A percentile compares a stretch with the other conserved stretches of the same genome.
These are phyloP conservation scores for Hydropsyche betteni DNA, from an alignment of 2,888 invertebrate genomes.

Conservation along the genomic window DNA sequence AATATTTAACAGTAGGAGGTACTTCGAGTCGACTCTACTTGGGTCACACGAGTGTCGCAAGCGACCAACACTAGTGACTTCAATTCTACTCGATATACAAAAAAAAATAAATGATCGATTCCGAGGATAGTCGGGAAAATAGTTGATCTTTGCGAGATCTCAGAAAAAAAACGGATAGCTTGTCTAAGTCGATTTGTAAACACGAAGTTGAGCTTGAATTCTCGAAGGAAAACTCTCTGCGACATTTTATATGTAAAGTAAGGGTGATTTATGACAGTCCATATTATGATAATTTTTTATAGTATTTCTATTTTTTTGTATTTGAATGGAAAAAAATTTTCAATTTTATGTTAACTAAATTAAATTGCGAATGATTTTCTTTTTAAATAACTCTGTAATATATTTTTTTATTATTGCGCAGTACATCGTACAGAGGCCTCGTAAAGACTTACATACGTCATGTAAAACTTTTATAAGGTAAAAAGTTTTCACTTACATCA, in stretches of 20 bases:
- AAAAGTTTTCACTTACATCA: constrained; percentile 21
- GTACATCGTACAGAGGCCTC: not conserved
- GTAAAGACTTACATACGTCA: constrained; percentile 16
- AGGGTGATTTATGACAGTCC: too few species aligned
- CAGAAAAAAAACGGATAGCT: too few species aligned
- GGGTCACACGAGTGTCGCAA: constrained; percentile 38
- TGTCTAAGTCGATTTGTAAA: too few species aligned
- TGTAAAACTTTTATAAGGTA: constrained; percentile 15
- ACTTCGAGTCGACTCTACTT: constrained; percentile 19
- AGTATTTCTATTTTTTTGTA: too few species aligned
- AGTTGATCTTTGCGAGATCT: too few species aligned
- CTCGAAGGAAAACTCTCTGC: not conserved
- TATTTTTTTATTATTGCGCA: not conserved
- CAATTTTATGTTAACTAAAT: too few species aligned
- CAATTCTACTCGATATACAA: not conserved
- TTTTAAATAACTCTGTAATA: not conserved
- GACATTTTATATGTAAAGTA: too few species aligned
- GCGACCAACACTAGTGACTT: constrained; percentile 34
- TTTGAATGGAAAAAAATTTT: too few species aligned
- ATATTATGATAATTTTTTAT: too few species aligned
- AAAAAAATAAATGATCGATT: too few species aligned
- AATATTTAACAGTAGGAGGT: constrained; percentile 47
- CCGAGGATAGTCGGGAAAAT: too few species aligned
- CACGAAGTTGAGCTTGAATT: not conserved
- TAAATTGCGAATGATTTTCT: too few species aligned